phyloP scores from a whole-genome alignment of 2,797 vertebrate species.

The Lagodon rhomboides region DNA sequence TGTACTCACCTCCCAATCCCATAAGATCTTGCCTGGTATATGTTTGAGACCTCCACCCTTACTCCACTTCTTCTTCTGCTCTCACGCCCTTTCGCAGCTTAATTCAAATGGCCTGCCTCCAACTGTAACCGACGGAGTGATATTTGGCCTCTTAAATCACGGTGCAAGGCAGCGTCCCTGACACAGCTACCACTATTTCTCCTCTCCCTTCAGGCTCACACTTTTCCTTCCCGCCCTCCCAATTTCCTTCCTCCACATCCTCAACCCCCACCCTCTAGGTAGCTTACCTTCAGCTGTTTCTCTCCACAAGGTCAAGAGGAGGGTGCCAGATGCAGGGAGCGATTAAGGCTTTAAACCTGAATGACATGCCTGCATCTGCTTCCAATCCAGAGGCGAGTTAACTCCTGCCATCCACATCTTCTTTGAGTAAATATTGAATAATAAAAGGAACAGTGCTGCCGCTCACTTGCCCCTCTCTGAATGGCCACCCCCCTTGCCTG shows the following conservation, averaged over 20 bases:
- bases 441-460: conserved; percentile 33
- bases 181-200: conserved; percentile 56
- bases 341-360: conserved; percentile 82
- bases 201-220: conserved; percentile 25
- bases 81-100: conserved; percentile 60
- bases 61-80: conserved; percentile 45
- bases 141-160: conserved; percentile 74
- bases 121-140: conserved; percentile 79
- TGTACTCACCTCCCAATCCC: conserved; percentile 32
- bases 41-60: conserved; percentile 73
- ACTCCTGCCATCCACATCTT: conserved; percentile 73
- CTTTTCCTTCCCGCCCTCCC: conserved; percentile 41
- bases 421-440: conserved; percentile 60
- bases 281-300: conserved; percentile 57
- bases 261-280: conserved; percentile 11
- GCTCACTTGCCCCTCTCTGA: conserved; percentile 7
- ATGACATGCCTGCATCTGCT: conserved; percentile 85
- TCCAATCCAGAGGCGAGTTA: conserved; percentile 80
- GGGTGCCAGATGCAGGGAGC: conserved; percentile 71
- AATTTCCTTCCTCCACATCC: conserved; percentile 29
- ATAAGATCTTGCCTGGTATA: conserved; percentile 71
- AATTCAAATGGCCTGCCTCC: conserved; percentile 82
- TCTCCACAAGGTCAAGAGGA: conserved; percentile 48
- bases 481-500: not conserved
- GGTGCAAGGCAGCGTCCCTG: conserved; percentile 60